These are phyloP conservation scores for Chirona hameri DNA, from an alignment of 2,888 invertebrate genomes.

Conservation along the genomic window DNA sequence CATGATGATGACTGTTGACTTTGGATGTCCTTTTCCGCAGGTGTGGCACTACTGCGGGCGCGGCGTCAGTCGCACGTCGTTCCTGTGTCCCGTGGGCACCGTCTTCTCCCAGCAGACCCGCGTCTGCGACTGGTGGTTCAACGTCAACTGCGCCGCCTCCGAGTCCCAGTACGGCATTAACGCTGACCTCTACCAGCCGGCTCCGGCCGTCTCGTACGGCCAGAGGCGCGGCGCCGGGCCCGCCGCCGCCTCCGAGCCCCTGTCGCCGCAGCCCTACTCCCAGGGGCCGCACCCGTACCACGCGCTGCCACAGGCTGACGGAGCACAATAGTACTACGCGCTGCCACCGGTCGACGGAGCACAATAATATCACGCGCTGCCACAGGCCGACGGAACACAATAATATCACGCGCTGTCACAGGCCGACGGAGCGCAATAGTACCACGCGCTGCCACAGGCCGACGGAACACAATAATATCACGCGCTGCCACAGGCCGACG, in stretches of 20 bases:
- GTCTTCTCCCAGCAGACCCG: background rate
- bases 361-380: no score
- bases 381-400: no score
- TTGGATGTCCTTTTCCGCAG: background rate
- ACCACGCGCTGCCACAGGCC: no score
- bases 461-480: no score
- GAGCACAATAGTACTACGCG: no score
- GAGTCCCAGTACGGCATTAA: background rate
- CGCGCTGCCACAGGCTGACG: background rate
- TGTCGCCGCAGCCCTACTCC: slow-evolving; percentile 2
- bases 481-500: no score
- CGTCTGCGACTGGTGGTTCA: slow-evolving; percentile 27
- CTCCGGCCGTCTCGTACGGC: background rate
- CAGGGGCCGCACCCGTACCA: background rate
- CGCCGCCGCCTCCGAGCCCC: background rate
- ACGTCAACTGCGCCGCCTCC: slow-evolving; percentile 13
- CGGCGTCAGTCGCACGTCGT: background rate
- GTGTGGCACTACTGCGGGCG: slow-evolving; percentile 3
- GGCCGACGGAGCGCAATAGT: no score
- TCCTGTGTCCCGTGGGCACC: slow-evolving; percentile 1
- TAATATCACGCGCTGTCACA: no score
- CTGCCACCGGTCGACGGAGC: no score
- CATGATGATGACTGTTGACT: no score
- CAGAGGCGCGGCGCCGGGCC: background rate
- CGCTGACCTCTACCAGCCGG: slow-evolving; percentile 8